phyloP scores from a whole-genome alignment of 1,140 invertebrate genomes.

The Luehdorfia chinensis region DNA sequence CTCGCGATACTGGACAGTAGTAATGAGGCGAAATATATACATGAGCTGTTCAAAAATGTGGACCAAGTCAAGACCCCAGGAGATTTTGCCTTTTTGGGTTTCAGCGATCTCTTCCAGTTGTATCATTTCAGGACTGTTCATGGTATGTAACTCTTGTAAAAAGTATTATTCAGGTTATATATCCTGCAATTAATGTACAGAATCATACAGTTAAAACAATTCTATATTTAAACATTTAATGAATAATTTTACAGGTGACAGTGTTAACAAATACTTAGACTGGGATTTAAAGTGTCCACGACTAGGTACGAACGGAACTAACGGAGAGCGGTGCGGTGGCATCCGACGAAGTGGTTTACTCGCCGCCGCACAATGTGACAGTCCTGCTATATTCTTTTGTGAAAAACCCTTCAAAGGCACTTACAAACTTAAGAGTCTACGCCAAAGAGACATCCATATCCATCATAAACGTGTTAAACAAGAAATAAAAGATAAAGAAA shows the following conservation, averaged over 20 bases:
- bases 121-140: slow-evolving; percentile 50
- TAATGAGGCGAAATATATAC: slow-evolving; percentile 36
- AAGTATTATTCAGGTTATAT: too few species aligned
- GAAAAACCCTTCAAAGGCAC: slow-evolving; percentile 38
- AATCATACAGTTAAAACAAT: too few species aligned
- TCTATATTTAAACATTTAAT: too few species aligned
- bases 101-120: slow-evolving; percentile 46
- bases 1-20: slow-evolving; percentile 33
- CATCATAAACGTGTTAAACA: slow-evolving; percentile 5
- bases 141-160: slow-evolving; percentile 26
- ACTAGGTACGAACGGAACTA: slow-evolving; percentile 20
- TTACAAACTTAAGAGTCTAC: slow-evolving; percentile 16
- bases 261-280: slow-evolving; percentile 28
- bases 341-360: slow-evolving; percentile 44
- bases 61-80: slow-evolving; percentile 31
- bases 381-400: slow-evolving; percentile 50
- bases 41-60: slow-evolving; percentile 36
- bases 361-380: slow-evolving; percentile 32
- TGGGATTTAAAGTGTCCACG: slow-evolving; percentile 46
- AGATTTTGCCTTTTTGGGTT: slow-evolving; percentile 51
- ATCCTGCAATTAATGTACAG: too few species aligned
- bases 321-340: slow-evolving; percentile 46
- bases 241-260: slow-evolving; percentile 31
- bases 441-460: slow-evolving; percentile 1
- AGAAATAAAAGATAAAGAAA: slow-evolving; percentile 14